Evolutionary conservation across 2,888 invertebrate genomes (phyloP).

Genomic region (Cheilosia soror): DNA sequence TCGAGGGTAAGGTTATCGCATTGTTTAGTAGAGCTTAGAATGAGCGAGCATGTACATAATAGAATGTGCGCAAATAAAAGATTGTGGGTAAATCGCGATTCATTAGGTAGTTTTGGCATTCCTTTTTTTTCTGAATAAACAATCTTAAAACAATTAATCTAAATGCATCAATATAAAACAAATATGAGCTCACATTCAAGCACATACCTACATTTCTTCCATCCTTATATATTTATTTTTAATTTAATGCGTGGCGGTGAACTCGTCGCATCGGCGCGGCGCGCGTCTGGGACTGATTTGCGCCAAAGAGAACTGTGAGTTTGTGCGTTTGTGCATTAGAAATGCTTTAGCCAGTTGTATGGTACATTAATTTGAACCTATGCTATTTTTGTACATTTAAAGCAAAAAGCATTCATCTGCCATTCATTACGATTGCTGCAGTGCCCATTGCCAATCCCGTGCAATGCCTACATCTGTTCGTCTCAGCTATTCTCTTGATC

Average conservation of each 20-base stretch:
- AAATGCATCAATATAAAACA: slow-evolving; percentile 62
- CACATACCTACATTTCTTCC: slow-evolving; percentile 34
- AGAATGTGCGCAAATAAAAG: not conserved
- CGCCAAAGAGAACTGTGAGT: slow-evolving; percentile 30
- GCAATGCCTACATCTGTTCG: slow-evolving; percentile 68
- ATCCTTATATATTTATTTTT: slow-evolving; percentile 52
- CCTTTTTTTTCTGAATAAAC: slow-evolving; percentile 31
- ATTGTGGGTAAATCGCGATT: not conserved
- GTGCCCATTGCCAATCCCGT: slow-evolving; percentile 67
- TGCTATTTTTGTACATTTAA: slow-evolving; percentile 64
- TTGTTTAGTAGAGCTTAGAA: slow-evolving; percentile 6
- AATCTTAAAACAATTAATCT: slow-evolving; percentile 32
- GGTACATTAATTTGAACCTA: slow-evolving; percentile 62
- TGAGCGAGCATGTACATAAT: not conserved
- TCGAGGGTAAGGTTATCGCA: slow-evolving; percentile 39
- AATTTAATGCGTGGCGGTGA: slow-evolving; percentile 67
- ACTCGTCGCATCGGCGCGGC: slow-evolving; percentile 57
- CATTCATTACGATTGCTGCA: slow-evolving; percentile 62
- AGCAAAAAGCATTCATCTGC: slow-evolving; percentile 70
- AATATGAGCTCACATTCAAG: slow-evolving; percentile 52
- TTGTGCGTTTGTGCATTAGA: slow-evolving; percentile 51
- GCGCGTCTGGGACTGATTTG: slow-evolving; percentile 63
- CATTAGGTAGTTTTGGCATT: not conserved
- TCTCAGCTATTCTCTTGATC: slow-evolving; percentile 50
- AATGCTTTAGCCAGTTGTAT: slow-evolving; percentile 50